Conservation (phyloP, 1,140 invertebrate species). For the Cheumatopsyche charites region DNA sequence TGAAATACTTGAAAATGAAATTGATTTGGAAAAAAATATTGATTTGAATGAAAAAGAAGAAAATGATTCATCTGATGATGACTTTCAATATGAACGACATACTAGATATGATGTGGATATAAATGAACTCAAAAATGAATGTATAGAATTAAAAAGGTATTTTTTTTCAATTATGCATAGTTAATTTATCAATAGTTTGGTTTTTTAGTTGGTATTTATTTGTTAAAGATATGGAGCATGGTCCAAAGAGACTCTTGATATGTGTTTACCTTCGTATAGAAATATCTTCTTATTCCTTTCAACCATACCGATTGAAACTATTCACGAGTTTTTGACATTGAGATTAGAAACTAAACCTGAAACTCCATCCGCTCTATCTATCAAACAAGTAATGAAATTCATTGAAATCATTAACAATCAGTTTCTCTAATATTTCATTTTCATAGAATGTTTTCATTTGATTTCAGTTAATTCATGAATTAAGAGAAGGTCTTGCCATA, state of each 20-base stretch:
- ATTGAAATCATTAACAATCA: slow-evolving; percentile 8
- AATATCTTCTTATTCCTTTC: slow-evolving; percentile 84
- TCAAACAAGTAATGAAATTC: slow-evolving; percentile 68
- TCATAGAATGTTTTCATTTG: slow-evolving; percentile 30
- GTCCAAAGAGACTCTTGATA: slow-evolving; percentile 73
- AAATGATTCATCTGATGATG: slow-evolving; percentile 42
- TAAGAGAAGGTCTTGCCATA: slow-evolving; percentile 82
- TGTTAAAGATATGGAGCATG: slow-evolving; percentile 72
- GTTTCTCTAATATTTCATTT: background rate
- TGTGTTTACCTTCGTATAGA: slow-evolving; percentile 83
- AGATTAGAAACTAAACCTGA: slow-evolving; percentile 82
- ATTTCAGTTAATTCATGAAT: slow-evolving; percentile 80
- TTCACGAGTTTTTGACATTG: slow-evolving; percentile 86
- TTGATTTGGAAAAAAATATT: background rate
- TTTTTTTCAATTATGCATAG: slow-evolving; percentile 25
- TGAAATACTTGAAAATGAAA: slow-evolving; percentile 4
- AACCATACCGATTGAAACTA: slow-evolving; percentile 81
- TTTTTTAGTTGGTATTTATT: slow-evolving; percentile 11
- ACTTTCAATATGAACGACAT: slow-evolving; percentile 46
- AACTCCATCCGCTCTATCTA: slow-evolving; percentile 82
- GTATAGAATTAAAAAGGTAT: slow-evolving; percentile 44
- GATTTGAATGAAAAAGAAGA: background rate
- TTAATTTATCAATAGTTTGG: background rate
- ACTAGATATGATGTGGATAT: slow-evolving; percentile 45
- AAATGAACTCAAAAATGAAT: slow-evolving; percentile 45